Base-by-base conservation (phyloP, 1,140 invertebrate species). In the Rhynchophorus ferrugineus region DNA sequence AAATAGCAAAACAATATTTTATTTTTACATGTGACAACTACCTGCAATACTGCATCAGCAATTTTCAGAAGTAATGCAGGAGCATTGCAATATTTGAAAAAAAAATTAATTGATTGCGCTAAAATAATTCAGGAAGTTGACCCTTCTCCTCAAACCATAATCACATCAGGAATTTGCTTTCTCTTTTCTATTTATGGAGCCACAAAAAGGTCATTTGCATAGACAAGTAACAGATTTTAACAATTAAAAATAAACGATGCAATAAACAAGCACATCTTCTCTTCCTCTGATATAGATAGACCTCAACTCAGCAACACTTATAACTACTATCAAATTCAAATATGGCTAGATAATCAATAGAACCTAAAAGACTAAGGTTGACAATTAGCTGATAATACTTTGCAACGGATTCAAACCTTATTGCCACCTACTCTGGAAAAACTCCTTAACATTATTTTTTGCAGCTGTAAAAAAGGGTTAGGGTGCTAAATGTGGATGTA, bases 161-260 rank as follows among this genome's bases (percentile, higher is more conserved):
- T 63, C 20, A 63, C 54, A 8, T 58, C 58, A 42, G 59, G 59
- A 19, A 58, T 63, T 45, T 54, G 55, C 17, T 63, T 66, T 64
- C 57, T 64, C 59, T 54, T 65, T 58, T 41, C 54, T 37, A 46
- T 63, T 47, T 61, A 62, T 35, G 51, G 57, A 59, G 61, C 62
- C 60, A 62, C 47, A 62, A 65, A 63, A 63, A 65, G 62, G 60
- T 34, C 56, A 48, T 42, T n/a, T 62, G 56, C 24, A 45, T 61
- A 57, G 58, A 65, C 55, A 65, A 57, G 38, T 47, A 44, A 19
- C 57, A 60, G 61, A 66, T 47, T 34, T 44, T 54, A 49, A 5
- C 35, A 61, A 63, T 21, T 60, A 56, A 9, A 43, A 20, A 43
- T 17, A 17, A 17, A 43, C 41, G 9, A 6, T 7, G 7, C n/a